phyloP scores from a whole-genome alignment of 2,113 vertebrate genomes.

The Corythaeola cristata region DNA sequence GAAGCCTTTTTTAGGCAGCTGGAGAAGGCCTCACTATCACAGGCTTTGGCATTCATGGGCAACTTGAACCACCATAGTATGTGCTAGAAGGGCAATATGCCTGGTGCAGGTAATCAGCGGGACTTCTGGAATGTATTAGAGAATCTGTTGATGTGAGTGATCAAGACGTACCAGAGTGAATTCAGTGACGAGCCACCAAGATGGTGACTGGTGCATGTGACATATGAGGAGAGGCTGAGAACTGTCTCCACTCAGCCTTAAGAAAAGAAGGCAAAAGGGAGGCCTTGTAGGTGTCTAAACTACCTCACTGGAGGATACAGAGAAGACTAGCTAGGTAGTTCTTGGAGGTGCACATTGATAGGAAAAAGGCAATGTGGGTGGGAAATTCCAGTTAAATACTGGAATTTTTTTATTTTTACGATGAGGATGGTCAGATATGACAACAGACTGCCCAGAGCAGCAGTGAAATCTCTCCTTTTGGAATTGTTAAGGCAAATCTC shows the following conservation, averaged over 20 bases:
- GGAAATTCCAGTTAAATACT: background rate
- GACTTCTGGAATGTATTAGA: background rate
- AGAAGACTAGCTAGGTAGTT: background rate
- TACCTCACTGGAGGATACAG: background rate
- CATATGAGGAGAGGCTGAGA: background rate
- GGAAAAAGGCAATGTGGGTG: background rate
- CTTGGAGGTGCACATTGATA: background rate
- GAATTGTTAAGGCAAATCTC: background rate
- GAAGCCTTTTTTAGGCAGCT: background rate
- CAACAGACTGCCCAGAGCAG: background rate
- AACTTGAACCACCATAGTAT: background rate
- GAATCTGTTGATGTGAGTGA: background rate
- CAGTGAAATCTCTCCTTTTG: background rate
- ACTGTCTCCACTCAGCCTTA: background rate
- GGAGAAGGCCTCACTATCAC: background rate
- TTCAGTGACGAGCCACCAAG: background rate
- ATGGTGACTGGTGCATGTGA: background rate
- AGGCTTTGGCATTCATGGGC: background rate
- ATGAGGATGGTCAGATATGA: background rate
- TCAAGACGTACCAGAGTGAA: background rate
- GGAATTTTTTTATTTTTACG: background rate
- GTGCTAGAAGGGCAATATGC: background rate
- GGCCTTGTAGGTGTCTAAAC: background rate
- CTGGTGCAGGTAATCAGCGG: background rate
- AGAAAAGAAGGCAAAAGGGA: background rate